A percentile compares a stretch with the other conserved stretches of the same genome.
These are phyloP conservation scores for Conops quadrifasciatus DNA, from an alignment of 2,888 invertebrate species.

Conservation along the genomic window DNA sequence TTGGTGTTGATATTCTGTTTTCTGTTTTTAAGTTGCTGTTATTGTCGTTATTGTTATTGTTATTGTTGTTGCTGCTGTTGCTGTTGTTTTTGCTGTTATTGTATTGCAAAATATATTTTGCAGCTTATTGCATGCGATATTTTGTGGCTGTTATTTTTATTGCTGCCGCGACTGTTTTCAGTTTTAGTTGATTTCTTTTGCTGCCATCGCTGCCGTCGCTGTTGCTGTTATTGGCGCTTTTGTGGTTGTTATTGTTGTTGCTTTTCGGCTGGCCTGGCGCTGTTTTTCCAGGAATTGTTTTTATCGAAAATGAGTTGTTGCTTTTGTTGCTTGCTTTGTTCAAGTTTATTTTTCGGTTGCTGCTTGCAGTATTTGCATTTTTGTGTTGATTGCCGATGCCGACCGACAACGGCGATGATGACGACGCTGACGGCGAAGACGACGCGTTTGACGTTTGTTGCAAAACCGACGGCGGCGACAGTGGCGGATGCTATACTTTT, in stretches of 20 bases:
- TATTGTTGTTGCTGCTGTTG: constrained; percentile 4
- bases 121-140: constrained; percentile 37
- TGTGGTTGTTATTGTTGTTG: constrained; percentile 24
- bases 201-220: constrained; percentile 13
- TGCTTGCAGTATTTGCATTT: constrained; percentile 45
- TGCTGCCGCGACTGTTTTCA: constrained; percentile 26
- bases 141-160: constrained; percentile 40
- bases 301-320: constrained; percentile 41
- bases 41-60: background rate
- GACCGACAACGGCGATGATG: constrained; percentile 10
- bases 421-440: background rate
- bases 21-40: constrained; percentile 9
- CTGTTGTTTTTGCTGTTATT: constrained; percentile 22
- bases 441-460: background rate
- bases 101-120: constrained; percentile 19
- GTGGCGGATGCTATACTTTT: constrained; percentile 24
- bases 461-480: constrained; percentile 6
- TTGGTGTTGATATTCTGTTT: background rate
- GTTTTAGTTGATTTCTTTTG: constrained; percentile 24
- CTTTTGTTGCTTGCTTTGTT: constrained; percentile 21
- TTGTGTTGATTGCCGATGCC: constrained; percentile 32
- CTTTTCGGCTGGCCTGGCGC: constrained; percentile 33
- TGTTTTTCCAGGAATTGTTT: constrained; percentile 40
- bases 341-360: constrained; percentile 36
- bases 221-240: constrained; percentile 20